These are phyloP conservation scores for Polypterus bichir DNA, from an alignment of 2,113 vertebrate genomes.

Conservation along the genomic window DNA sequence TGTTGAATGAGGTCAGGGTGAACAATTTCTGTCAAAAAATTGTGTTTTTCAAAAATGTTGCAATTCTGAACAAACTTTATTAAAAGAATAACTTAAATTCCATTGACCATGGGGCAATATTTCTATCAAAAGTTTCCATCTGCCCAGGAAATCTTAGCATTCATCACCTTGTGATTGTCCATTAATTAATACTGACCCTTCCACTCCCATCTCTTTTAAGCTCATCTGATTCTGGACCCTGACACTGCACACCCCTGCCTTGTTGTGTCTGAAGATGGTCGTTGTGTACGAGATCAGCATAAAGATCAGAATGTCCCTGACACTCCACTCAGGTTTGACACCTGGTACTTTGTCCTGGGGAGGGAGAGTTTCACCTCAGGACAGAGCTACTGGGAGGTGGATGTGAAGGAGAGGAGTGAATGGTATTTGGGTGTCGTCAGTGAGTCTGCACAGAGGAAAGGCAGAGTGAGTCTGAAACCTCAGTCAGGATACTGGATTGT, in stretches of 20 bases:
- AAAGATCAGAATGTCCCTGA: slow-evolving; percentile 9
- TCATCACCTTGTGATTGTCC: no score
- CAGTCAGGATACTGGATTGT: slow-evolving; percentile 25
- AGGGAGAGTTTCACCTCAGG: slow-evolving; percentile 19
- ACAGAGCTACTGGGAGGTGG: slow-evolving; percentile 33
- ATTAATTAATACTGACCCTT: background rate
- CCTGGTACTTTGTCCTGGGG: slow-evolving; percentile 26
- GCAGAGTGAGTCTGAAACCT: slow-evolving; percentile 19
- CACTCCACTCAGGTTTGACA: slow-evolving; percentile 20
- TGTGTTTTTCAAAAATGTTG: no score
- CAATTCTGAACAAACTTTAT: no score
- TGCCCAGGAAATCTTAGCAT: no score
- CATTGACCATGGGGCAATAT: no score
- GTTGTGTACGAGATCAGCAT: slow-evolving; percentile 19
- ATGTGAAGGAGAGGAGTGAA: slow-evolving; percentile 21
- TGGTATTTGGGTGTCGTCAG: slow-evolving; percentile 30
- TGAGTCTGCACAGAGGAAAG: slow-evolving; percentile 17
- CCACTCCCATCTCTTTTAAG: slow-evolving; percentile 2
- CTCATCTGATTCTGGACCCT: slow-evolving; percentile 26
- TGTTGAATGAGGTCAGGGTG: no score
- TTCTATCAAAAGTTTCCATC: no score
- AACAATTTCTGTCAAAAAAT: no score
- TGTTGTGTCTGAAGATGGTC: slow-evolving; percentile 22
- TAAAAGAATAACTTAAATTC: no score
- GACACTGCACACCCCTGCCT: slow-evolving; percentile 29